Evolutionary conservation across 2,113 vertebrate genomes (phyloP).

Genomic region (Proteles cristata): DNA sequence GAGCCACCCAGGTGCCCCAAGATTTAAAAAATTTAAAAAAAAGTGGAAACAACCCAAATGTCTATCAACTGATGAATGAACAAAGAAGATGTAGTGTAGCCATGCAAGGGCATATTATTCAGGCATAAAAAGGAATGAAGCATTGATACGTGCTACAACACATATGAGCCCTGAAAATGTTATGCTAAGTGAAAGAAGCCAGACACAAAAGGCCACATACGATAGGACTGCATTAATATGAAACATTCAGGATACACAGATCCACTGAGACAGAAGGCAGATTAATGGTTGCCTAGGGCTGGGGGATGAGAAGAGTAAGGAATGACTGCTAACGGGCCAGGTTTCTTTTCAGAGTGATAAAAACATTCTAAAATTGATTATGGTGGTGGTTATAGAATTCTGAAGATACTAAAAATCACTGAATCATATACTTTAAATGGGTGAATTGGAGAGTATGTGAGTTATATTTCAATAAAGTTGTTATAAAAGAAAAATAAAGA

Average conservation of each 20-base stretch:
- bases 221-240: background rate
- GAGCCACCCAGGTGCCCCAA: too few species aligned
- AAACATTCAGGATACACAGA: background rate
- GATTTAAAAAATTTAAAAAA: too few species aligned
- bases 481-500: background rate
- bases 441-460: background rate
- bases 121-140: background rate
- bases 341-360: background rate
- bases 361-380: conserved; percentile 5
- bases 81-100: background rate
- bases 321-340: background rate
- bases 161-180: background rate
- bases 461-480: conserved; percentile 52
- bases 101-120: conserved; percentile 2
- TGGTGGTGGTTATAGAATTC: background rate
- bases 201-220: background rate
- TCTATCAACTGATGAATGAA: background rate
- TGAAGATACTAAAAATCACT: conserved; percentile 23
- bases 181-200: background rate
- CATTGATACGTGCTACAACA: background rate
- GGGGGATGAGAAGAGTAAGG: background rate
- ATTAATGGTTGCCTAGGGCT: background rate
- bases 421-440: conserved; percentile 23
- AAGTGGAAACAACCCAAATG: background rate
- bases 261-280: background rate